Base-by-base conservation (phyloP, 2,113 vertebrate species). In the Panurus biarmicus region DNA sequence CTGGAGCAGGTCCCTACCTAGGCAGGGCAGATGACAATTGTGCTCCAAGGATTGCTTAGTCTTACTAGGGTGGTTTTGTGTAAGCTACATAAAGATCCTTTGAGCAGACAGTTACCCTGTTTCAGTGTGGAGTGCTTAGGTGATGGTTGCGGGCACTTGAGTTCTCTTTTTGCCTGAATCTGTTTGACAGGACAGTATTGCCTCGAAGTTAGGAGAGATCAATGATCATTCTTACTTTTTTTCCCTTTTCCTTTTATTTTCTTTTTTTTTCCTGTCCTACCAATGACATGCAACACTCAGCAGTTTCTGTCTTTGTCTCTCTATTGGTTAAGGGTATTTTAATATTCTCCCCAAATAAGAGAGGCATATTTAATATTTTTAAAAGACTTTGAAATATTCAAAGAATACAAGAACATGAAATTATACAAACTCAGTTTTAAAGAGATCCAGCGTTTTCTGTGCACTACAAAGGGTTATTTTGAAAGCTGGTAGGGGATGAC, bases 221-320 rank as follows among this genome's bases (percentile, higher is more conserved):
- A 58, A 25, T 64, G 9, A 35, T 18, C 4, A 38, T 42, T 62
- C 10, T 35, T 36, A 36, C 4, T n/a, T 3, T 13, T 18, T 12
- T 45, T 80, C 22, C 11, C 3, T 3, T 25, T 1, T n/a, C n/a
- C n/a, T n/a, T 11, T 42, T 12, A 12, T 42, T 12, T 10, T 42
- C n/a, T 4, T 14, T 14, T 36, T 18, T 5, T 51, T 11, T 12
- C 1, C 6, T 31, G 10, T 35, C 11, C 21, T 13, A 2, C 13
- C 26, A 35, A 7, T 12, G 9, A 17, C 15, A 58, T 33, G 14
- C 21, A 67, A 44, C 38, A 40, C 61, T 71, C 67, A 31, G 20
- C 44, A 83, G 14, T 20, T 26, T 65, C 47, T 86, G 26, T n/a
- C 10, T 90, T 77, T n/a, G 35, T 66, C 16, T 45, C 31, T 47